Base-by-base conservation (phyloP, 64 coral and sea anemone genomes). In the Stichodactyla mertensii region DNA sequence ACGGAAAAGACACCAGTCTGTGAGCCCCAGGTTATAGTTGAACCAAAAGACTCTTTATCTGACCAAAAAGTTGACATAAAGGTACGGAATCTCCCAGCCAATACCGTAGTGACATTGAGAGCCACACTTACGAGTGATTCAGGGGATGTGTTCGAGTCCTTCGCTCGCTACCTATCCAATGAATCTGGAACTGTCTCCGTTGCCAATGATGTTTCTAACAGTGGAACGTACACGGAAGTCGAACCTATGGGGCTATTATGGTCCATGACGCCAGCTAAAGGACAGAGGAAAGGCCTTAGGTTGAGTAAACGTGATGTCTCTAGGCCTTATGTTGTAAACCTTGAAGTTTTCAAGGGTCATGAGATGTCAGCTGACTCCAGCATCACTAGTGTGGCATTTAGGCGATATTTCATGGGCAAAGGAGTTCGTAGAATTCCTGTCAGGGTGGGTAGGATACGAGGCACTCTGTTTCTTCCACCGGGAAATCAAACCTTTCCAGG, bases 401-500 rank as follows among this genome's bases (percentile, higher is more conserved):
- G 77, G 71, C 82, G 90, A 10, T 45, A 79, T 59, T 91, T 84
- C 71, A 91, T 91, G 78, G 52, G 16, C 0, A 59, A 77, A 82
- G 89, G 89, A 8, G 93, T 95, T 13, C 87, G 45, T n/a, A 88
- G 89, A 86, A 82, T 95, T 80, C 27, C 84, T 23, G 80, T 95
- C 6, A 87, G 83, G 74, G 62, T 83, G 10, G 93, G 89, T 15
- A 88, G 89, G 89, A 74, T 95, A 53, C 58, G 93, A 18, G 93
- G 93, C 9, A 88, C 57, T 23, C n/a, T 95, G 58, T 95, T 95
- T 61, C 69, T 95, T 57, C 93, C 93, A 55, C 83, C 89, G 51
- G 93, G 93, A 54, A 51, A 92, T 6, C 89, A 83, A 70, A 82
- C 86, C 27, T 95, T 95, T 80, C 93, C 93, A 95, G 93, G 93